These are phyloP conservation scores for Liasis olivaceus DNA, from an alignment of 2,797 vertebrate genomes.

Conservation along the genomic window DNA sequence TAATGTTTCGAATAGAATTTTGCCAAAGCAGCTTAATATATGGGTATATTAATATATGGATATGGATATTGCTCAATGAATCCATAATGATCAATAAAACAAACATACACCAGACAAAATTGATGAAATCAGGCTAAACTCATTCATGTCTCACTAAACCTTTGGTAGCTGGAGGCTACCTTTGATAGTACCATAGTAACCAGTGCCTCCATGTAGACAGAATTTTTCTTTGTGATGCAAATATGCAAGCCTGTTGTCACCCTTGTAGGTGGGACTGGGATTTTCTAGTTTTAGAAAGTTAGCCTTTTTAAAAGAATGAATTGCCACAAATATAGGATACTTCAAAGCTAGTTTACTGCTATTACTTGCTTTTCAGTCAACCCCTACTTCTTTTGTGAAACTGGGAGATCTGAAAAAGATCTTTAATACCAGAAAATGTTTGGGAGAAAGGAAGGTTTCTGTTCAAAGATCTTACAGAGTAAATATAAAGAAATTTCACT, in stretches of 20 bases:
- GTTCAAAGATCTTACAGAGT: no score
- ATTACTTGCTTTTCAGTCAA: no score
- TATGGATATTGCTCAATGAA: background rate
- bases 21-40: background rate
- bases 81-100: background rate
- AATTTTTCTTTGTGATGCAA: background rate
- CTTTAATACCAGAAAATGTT: no score
- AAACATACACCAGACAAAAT: background rate
- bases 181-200: background rate
- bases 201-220: background rate
- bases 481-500: no score
- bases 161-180: background rate
- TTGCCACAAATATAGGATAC: background rate
- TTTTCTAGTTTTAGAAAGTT: background rate
- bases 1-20: background rate
- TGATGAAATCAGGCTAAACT: background rate
- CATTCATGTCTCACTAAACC: background rate
- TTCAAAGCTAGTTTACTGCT: no score
- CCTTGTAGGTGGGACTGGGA: background rate
- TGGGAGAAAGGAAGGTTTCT: no score
- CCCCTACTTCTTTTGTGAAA: no score
- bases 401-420: no score
- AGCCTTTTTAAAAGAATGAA: background rate
- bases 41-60: background rate
- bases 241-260: background rate